Evolutionary conservation across 2,113 vertebrate genomes (phyloP), one percentile per base, ranked within the genome.

Genomic region (Gnathonemus echidnorhynchus): DNA sequence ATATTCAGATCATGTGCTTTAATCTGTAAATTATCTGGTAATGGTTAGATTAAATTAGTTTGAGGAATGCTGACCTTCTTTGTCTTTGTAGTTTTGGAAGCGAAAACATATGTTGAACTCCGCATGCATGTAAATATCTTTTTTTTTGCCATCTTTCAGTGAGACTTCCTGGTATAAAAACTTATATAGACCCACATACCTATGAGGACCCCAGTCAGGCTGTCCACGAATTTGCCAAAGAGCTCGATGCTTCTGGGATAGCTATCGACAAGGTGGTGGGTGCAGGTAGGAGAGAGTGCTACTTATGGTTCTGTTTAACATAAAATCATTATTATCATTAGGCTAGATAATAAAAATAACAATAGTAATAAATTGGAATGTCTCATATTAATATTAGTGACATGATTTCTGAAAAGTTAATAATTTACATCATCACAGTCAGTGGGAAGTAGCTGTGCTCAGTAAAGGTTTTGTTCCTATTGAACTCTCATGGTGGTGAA

Each of bases 241-340:
- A 97, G 90, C 92, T 97, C 88, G 96, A 97, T 3, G 96, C 96
- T n/a, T 97, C 96, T 52, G 96, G 95, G 85, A 96, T 97, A 6
- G 95, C 96, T 90, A 97, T 97, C 0, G 96, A 97, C 90, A 96
- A 96, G 94, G 96, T 97, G n/a, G 96, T 97, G 62, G 96, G 96
- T 92, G 96, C 96, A 95, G 96, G 96, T 97, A 90, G 91, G 95
- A 84, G 27, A 53, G 10, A 35, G 19, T 52, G 3, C 46, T 49
- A 66, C n/a, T 86, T 45, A 86, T 49, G 24, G 21, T 45, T 11
- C 84, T 48, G 24, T 70, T 70, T 13, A 31, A 70, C 11, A 50
- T 86, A 50, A 46, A n/a, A 86, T 86, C 42, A 50, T 11, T 5
- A 49, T 46, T 21, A 86, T 42, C 39, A 42, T 42, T 50, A 24